Evolutionary conservation across 2,888 invertebrate species (phyloP), one percentile per base, ranked within the genome.

Genomic region (Thera britannica): DNA sequence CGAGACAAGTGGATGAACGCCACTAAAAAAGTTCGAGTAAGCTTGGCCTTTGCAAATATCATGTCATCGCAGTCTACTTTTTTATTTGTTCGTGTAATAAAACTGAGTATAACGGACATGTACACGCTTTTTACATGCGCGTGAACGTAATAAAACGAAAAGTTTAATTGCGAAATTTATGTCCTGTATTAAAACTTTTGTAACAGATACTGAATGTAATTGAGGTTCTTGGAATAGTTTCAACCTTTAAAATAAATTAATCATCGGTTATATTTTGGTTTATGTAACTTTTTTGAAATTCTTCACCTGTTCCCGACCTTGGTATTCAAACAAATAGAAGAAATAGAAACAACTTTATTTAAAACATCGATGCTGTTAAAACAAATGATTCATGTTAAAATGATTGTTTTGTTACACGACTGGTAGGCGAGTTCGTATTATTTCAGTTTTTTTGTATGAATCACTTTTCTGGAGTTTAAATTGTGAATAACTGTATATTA

Each of bases 11-110:
- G 96, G 96, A 95, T 94, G 84, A 95, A 87, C 75, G 96, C 96
- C 87, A 95, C 96, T 85, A 96, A 96, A 83, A 96, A 95, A 95
- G 96, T 96, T 89, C 95, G 96, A 95, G 96, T 97, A 96, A 96
- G 96, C 83, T 80, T 78, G 70, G 80, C 79, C 65, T 76, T 69
- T 72, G 70, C 72, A 73, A 71, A 61, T 62, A 68, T 62, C 58
- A 55, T 58, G 63, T 49, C 48, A 58, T 49, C 48, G 57, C 68
- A 70, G 65, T 12, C 56, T 48, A 58, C 35, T 23, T 67, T 59
- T 65, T 67, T 61, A 51, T 68, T 68, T 58, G 61, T 71, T 73
- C 75, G 75, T 74, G 72, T 75, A 73, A 75, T 69, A 70, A 75
- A 74, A 72, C 72, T 59, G 9, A 49, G 46, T 58, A 58, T 12